Percentiles rank a stretch among this genome's conserved stretches.
Evolutionary conservation across 2,113 vertebrate genomes (phyloP).

Genomic region (Physeter macrocephalus): DNA sequence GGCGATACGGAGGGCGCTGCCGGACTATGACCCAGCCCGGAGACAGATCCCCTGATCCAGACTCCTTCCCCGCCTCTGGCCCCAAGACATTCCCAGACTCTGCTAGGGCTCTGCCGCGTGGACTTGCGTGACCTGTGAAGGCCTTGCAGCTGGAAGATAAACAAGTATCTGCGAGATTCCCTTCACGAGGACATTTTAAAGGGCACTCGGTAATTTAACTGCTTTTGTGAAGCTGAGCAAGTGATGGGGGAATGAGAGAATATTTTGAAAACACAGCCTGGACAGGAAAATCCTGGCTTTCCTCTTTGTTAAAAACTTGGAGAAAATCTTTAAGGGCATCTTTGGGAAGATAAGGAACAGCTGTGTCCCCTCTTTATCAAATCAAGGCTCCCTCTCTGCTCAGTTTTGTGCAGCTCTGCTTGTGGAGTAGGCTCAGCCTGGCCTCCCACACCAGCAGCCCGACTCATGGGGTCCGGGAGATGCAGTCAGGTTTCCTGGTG

Average conservation of each 20-base stretch:
- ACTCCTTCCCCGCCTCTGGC: not conserved
- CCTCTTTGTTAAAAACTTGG: not conserved
- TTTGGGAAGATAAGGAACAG: slow-evolving; percentile 27
- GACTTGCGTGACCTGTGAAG: slow-evolving; percentile 61
- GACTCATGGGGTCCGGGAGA: not conserved
- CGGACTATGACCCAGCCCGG: accelerated
- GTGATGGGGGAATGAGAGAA: not conserved
- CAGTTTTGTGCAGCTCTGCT: not conserved
- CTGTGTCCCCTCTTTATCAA: not conserved
- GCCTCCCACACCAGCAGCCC: not conserved
- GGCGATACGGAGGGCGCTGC: not conserved
- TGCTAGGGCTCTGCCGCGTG: slow-evolving; percentile 52
- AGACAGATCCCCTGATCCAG: not conserved
- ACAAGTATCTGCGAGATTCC: slow-evolving; percentile 53
- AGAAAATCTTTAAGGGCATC: slow-evolving; percentile 12
- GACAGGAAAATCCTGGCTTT: not conserved
- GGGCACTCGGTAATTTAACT: slow-evolving; percentile 71
- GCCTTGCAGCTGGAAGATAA: slow-evolving; percentile 62
- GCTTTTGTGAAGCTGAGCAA: slow-evolving; percentile 49
- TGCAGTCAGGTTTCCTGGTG: not conserved
- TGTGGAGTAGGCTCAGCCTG: not conserved
- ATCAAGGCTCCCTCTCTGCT: not conserved
- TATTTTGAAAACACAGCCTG: slow-evolving; percentile 28
- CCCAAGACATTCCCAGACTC: slow-evolving; percentile 7
- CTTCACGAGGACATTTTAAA: slow-evolving; percentile 62